phyloP scores from a whole-genome alignment of 2,888 invertebrate species.

The Apoda limacodes region DNA sequence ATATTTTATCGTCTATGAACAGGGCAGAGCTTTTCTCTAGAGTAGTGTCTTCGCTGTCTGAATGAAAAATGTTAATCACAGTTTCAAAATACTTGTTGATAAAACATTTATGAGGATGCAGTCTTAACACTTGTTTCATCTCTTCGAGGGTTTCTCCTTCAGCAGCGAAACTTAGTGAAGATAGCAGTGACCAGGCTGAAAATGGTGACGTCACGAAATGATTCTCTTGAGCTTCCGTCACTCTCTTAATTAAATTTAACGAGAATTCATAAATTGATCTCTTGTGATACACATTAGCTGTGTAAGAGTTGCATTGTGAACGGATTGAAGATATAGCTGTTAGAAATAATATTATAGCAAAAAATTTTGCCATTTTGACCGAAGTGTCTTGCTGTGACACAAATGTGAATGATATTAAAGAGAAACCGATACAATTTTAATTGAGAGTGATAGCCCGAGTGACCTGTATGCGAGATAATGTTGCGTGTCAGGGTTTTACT shows the following conservation, averaged over 20 bases:
- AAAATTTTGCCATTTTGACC: conserved; percentile 21
- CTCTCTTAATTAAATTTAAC: conserved; percentile 22
- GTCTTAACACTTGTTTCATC: conserved; percentile 30
- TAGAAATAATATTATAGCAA: conserved; percentile 16
- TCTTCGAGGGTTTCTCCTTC: conserved; percentile 33
- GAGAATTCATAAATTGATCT: conserved; percentile 28
- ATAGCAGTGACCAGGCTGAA: conserved; percentile 45
- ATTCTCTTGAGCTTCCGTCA: conserved; percentile 37
- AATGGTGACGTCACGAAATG: conserved; percentile 47
- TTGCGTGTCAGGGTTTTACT: not conserved
- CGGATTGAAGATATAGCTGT: conserved; percentile 20
- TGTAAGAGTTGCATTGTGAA: conserved; percentile 22
- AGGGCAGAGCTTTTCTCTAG: conserved; percentile 39
- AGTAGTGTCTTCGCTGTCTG: conserved; percentile 23
- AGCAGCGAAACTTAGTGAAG: conserved; percentile 41
- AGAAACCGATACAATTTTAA: too few relatives aligned
- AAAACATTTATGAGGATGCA: conserved; percentile 40
- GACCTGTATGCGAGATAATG: conserved; percentile 4
- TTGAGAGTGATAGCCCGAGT: conserved; percentile 1
- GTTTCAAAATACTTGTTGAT: conserved; percentile 39
- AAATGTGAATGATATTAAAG: conserved; percentile 9
- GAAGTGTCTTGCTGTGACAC: conserved; percentile 3
- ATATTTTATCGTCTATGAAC: conserved; percentile 32
- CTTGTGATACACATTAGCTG: conserved; percentile 7
- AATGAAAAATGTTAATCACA: conserved; percentile 22